Base-by-base conservation (phyloP, 2,888 invertebrate species). In the Arctia plantaginis region DNA sequence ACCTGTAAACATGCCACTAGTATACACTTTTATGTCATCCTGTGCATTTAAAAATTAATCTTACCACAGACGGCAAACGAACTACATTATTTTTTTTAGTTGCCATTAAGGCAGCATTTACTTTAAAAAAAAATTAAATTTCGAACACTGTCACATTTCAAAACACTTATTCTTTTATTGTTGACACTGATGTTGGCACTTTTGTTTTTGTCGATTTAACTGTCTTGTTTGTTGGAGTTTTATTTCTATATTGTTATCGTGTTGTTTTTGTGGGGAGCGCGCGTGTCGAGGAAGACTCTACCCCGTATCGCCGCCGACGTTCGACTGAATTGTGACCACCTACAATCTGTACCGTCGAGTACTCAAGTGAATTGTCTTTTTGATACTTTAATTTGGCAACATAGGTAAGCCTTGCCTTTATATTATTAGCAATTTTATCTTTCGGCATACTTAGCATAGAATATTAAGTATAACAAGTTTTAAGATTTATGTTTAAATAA, bases 51-150 rank as follows among this genome's bases (percentile, higher is more conserved):
- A 88, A 80, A 89, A 89, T 87, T 87, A 84, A 55, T 87, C 95
- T 95, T 95, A 95, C 95, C 95, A 95, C 95, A 85, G 95, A 95
- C 86, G 95, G 95, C 94, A 95, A 95, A 86, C 94, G 94, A 83
- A 94, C 92, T 90, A 95, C 90, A 90, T 92, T 93, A 92, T 92
- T 94, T 93, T 93, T 94, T 94, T 94, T 95, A 86, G 90, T 92
- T 90, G 94, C 92, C 93, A 93, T 92, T 84, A 88, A 84, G 84
- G 84, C 86, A 82, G 83, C 78, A 83, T 84, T 82, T 76, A 75
- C 76, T 88, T 84, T 80, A 73, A 73, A 79, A 77, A n/a, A 78
- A 13, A 82, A 72, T 72, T 68, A 78, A 82, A 74, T 82, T 77
- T 74, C 23, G 66, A 80, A 73, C 87, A 88, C 87, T 86, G 79